Conservation (phyloP, 2,797 vertebrate genomes). For the Megalops cyprinoides region DNA sequence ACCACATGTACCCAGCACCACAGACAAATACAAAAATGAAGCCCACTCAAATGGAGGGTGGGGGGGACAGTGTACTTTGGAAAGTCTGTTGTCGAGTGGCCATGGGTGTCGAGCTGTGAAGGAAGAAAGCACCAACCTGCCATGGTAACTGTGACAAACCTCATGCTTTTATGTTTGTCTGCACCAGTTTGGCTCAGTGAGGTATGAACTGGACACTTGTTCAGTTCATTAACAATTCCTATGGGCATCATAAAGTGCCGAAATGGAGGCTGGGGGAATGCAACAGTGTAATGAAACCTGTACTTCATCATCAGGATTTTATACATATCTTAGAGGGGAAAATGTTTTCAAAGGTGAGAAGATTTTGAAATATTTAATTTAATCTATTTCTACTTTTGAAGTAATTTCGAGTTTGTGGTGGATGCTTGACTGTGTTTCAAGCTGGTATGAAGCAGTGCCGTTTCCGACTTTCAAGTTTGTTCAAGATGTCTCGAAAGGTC, state of each 20-base stretch:
- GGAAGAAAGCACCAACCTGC: not conserved
- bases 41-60: not conserved
- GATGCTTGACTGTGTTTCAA: slow-evolving; percentile 4
- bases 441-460: slow-evolving; percentile 30
- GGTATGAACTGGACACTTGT: not conserved
- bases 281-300: not conserved
- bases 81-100: not conserved
- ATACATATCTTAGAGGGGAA: too few relatives aligned
- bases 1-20: not conserved
- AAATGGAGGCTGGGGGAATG: not conserved
- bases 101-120: not conserved
- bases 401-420: not conserved
- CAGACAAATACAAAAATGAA: not conserved
- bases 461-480: slow-evolving; percentile 35
- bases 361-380: not conserved
- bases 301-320: too few relatives aligned
- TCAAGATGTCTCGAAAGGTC: slow-evolving; percentile 50
- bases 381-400: not conserved
- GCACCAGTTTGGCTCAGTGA: not conserved
- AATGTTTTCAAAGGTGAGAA: not conserved
- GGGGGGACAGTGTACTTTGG: not conserved
- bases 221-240: not conserved
- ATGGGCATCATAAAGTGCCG: not conserved
- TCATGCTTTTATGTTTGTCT: not conserved
- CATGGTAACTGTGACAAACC: slow-evolving; percentile 8